Evolutionary conservation across 2,797 vertebrate species (phyloP).

Genomic region (Cuniculus paca): DNA sequence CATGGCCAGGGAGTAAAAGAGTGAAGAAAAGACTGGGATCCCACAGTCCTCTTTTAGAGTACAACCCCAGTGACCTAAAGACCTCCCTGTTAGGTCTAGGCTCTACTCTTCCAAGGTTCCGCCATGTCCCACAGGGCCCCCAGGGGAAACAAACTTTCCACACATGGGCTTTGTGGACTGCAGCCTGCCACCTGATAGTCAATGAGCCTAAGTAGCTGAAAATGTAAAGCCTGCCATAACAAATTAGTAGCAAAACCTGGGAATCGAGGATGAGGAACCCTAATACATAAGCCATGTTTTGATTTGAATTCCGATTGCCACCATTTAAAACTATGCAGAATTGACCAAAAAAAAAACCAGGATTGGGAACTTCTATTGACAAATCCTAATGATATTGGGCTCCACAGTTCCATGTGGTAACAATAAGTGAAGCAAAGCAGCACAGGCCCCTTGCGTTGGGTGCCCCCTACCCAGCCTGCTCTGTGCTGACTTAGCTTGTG

Average conservation of each 20-base stretch:
- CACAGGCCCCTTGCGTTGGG: too few relatives aligned
- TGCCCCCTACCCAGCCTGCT: neutral
- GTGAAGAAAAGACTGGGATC: neutral
- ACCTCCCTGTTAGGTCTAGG: neutral
- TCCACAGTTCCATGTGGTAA: neutral
- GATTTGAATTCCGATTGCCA: constrained; percentile 18
- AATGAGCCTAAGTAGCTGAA: neutral
- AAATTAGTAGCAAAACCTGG: neutral
- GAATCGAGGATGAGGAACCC: too few relatives aligned
- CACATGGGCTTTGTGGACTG: too few relatives aligned
- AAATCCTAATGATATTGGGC: neutral
- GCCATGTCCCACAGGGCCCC: neutral
- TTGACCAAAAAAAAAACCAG: constrained; percentile 7
- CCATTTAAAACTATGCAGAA: constrained; percentile 5
- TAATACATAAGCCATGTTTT: neutral
- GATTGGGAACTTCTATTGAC: neutral
- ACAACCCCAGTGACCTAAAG: neutral
- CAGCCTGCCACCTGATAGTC: neutral
- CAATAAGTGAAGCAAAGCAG: neutral
- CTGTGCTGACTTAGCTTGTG: neutral
- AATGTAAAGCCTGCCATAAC: neutral
- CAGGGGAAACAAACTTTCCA: neutral
- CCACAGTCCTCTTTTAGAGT: neutral
- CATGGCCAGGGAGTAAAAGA: neutral
- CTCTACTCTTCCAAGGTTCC: neutral